Percentiles rank a stretch among this genome's conserved stretches.
phyloP scores from a whole-genome alignment of 35 echinoderm and acorn worm species.

The Lytechinus variegatus region DNA sequence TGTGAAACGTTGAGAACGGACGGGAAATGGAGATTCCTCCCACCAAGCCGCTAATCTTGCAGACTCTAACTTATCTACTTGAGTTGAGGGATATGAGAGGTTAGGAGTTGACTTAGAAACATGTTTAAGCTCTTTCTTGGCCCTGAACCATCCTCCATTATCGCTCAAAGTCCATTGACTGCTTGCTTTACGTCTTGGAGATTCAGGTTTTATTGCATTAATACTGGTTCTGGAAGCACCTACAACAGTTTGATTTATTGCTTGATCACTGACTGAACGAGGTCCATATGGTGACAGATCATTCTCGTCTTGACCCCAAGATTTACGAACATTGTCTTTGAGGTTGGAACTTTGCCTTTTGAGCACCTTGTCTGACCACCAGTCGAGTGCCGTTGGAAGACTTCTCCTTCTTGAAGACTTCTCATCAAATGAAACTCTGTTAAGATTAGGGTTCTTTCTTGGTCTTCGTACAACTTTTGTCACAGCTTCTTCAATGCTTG shows the following conservation, averaged over 20 bases:
- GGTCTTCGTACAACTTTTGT: neutral
- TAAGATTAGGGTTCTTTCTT: neutral
- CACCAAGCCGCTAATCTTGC: conserved; percentile 41
- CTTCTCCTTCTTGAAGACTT: conserved; percentile 25
- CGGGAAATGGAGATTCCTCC: conserved; percentile 32
- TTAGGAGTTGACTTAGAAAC: conserved; percentile 35
- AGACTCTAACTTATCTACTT: conserved; percentile 28
- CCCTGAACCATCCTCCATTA: conserved; percentile 6
- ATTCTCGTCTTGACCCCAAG: neutral
- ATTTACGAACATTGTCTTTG: conserved; percentile 28
- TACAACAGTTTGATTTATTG: conserved; percentile 19
- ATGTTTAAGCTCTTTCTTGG: conserved; percentile 15
- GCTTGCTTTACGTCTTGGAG: neutral
- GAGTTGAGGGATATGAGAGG: conserved; percentile 40
- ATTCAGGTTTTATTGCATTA: neutral
- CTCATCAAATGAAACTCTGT: neutral
- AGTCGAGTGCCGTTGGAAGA: conserved; percentile 33
- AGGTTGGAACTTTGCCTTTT: conserved; percentile 26
- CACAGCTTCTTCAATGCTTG: conserved; percentile 16
- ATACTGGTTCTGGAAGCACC: neutral
- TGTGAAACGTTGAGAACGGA: conserved; percentile 43
- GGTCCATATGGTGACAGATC: neutral
- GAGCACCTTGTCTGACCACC: conserved; percentile 38
- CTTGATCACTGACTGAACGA: conserved; percentile 32
- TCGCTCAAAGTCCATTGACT: neutral